Evolutionary conservation across 1,140 invertebrate species (phyloP).

Genomic region (Macrobrachium nipponense): DNA sequence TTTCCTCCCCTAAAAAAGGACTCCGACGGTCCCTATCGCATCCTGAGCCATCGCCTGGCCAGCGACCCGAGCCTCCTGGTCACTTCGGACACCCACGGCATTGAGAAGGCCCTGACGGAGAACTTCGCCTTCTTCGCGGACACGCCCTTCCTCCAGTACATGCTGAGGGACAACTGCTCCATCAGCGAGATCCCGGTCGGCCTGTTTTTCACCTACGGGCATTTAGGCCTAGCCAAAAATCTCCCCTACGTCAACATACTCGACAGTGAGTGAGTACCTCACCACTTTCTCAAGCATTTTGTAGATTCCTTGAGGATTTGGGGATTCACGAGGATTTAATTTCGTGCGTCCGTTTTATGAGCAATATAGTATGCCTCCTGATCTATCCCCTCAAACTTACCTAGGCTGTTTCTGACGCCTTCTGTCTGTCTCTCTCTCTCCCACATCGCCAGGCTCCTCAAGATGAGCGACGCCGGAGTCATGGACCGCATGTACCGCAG

Average conservation of each 20-base stretch:
- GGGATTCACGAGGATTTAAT: not conserved
- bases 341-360: not conserved
- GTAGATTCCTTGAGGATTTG: too few species aligned
- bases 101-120: constrained; percentile 5
- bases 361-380: not conserved
- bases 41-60: not conserved
- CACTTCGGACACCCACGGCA: constrained; percentile 11
- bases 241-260: constrained; percentile 30
- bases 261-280: constrained; percentile 36
- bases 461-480: constrained; percentile 13
- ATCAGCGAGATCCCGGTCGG: constrained; percentile 23
- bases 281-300: not conserved
- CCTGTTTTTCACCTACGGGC: constrained; percentile 25
- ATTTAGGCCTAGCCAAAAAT: constrained; percentile 29
- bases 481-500: constrained; percentile 15
- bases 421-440: not conserved
- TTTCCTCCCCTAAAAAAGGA: not conserved
- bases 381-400: not conserved
- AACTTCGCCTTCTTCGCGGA: constrained; percentile 28
- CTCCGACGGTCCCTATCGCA: not conserved
- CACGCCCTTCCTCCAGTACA: constrained; percentile 18
- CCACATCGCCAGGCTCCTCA: constrained; percentile 1
- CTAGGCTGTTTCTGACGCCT: too few species aligned
- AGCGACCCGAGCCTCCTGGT: constrained; percentile 18
- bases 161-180: constrained; percentile 28